These are phyloP conservation scores for Sitobion miscanthi DNA, from an alignment of 1,140 invertebrate genomes.

Conservation along the genomic window DNA sequence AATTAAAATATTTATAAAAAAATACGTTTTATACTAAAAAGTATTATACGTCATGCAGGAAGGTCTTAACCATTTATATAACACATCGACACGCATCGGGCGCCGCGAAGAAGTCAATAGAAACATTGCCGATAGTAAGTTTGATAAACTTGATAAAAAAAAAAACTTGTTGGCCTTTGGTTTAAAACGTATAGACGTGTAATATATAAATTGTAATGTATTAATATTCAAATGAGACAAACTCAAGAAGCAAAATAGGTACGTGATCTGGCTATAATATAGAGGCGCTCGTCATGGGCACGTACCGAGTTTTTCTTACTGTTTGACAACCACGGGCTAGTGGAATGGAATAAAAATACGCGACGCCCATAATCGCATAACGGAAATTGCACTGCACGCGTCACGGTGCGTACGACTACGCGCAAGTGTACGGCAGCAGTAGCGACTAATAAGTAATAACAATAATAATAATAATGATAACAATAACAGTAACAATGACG, in stretches of 20 bases:
- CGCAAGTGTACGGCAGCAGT: background rate
- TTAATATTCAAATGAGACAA: background rate
- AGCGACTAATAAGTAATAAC: background rate
- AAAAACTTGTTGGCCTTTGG: background rate
- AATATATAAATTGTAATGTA: conserved; percentile 2
- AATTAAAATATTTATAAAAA: background rate
- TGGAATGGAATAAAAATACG: background rate
- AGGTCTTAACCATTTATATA: background rate
- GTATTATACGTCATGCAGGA: background rate
- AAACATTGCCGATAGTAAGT: background rate
- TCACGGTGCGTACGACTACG: background rate
- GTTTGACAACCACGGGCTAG: background rate
- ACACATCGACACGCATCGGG: background rate
- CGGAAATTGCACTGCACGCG: background rate
- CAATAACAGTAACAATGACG: background rate
- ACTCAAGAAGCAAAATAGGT: background rate
- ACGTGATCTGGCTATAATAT: background rate
- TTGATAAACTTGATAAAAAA: background rate
- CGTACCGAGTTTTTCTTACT: background rate
- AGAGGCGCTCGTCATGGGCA: too few species aligned
- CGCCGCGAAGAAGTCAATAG: background rate
- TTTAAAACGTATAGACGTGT: background rate
- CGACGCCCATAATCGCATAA: background rate
- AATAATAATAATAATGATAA: background rate
- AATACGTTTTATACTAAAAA: background rate